These are phyloP conservation scores for Hesperophylax magnus DNA, from an alignment of 1,140 invertebrate species.

Conservation along the genomic window DNA sequence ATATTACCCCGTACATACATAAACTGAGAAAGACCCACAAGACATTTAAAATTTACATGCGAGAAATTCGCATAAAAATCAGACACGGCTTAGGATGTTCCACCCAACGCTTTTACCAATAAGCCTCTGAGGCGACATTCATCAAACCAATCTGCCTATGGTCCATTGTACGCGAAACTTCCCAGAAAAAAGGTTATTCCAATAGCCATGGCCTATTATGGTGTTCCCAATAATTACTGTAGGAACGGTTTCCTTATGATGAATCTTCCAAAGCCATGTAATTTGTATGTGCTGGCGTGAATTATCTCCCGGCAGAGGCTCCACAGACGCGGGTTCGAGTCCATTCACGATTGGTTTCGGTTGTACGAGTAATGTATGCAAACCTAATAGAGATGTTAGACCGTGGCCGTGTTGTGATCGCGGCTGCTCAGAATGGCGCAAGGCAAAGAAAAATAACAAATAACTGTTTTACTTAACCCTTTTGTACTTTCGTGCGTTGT, in stretches of 20 bases:
- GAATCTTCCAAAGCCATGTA: constrained; percentile 1
- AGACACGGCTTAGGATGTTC: too few relatives aligned
- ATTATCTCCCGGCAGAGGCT: neutral
- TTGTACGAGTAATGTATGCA: constrained; percentile 35
- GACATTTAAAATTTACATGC: too few relatives aligned
- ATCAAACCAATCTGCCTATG: too few relatives aligned
- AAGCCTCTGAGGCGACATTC: too few relatives aligned
- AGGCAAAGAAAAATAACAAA: neutral
- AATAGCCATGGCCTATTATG: too few relatives aligned
- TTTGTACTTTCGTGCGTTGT: neutral
- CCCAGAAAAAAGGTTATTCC: too few relatives aligned
- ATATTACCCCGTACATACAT: too few relatives aligned
- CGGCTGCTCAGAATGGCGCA: neutral
- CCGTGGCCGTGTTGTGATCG: constrained; percentile 9
- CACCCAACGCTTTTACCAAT: too few relatives aligned
- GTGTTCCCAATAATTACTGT: too few relatives aligned
- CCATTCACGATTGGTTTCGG: constrained; percentile 21
- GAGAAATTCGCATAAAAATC: too few relatives aligned
- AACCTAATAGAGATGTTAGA: constrained; percentile 21
- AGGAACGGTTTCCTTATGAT: neutral
- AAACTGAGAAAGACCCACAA: too few relatives aligned
- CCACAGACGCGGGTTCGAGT: neutral
- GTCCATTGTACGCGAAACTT: too few relatives aligned
- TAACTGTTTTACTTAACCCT: neutral
- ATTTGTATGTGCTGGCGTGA: constrained; percentile 5